phyloP scores from a whole-genome alignment of 2,888 invertebrate species.

The Polyploca ridens region DNA sequence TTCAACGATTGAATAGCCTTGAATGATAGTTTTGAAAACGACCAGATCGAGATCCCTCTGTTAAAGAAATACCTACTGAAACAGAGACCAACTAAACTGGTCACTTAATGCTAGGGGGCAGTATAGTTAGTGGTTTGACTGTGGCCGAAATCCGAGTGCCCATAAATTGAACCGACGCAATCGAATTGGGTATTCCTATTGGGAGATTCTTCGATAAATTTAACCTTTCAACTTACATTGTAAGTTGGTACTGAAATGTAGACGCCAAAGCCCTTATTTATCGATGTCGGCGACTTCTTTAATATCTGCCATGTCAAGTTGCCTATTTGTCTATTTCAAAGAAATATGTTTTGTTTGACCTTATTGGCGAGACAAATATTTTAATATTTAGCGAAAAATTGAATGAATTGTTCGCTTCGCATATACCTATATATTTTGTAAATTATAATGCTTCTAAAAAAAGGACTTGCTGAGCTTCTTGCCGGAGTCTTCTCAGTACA shows the following conservation, averaged over 20 bases:
- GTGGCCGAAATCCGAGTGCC: slow-evolving; percentile 15
- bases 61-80: not conserved
- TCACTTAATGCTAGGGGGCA: not conserved
- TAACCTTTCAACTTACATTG: slow-evolving; percentile 28
- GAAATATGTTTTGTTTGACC: not conserved
- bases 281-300: slow-evolving; percentile 22
- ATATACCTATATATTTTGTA: too few relatives aligned
- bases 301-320: slow-evolving; percentile 14
- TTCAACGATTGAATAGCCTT: slow-evolving; percentile 5
- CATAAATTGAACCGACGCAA: slow-evolving; percentile 30
- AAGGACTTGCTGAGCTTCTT: too few relatives aligned
- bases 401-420: too few relatives aligned
- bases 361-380: not conserved
- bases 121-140: slow-evolving; percentile 14
- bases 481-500: too few relatives aligned
- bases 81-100: slow-evolving; percentile 1
- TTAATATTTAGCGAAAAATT: too few relatives aligned
- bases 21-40: not conserved
- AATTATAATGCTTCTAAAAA: too few relatives aligned
- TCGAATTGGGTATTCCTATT: slow-evolving; percentile 21
- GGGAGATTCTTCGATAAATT: slow-evolving; percentile 26
- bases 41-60: not conserved
- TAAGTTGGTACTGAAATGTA: slow-evolving; percentile 30
- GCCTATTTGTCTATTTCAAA: not conserved
- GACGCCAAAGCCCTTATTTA: slow-evolving; percentile 31